Evolutionary conservation across 1,140 invertebrate genomes (phyloP).

Genomic region (Panulirus ornatus): DNA sequence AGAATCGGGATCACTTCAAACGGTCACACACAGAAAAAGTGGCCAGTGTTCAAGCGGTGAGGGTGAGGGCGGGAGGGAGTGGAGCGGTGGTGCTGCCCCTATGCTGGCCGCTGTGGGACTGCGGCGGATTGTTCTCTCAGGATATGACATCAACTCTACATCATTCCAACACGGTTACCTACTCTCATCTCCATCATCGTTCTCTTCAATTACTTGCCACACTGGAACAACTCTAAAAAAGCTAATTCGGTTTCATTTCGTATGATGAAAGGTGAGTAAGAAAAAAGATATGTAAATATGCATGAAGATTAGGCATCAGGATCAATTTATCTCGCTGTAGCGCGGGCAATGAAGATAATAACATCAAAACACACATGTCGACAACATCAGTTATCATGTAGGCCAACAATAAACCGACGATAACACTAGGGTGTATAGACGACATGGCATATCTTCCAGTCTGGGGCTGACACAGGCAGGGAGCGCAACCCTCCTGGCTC

Average conservation of each 20-base stretch:
- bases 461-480: too few species aligned
- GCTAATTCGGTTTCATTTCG: too few species aligned
- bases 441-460: too few species aligned
- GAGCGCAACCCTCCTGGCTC: too few species aligned
- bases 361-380: neutral
- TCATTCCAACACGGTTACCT: conserved; percentile 49
- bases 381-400: neutral
- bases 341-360: too few species aligned
- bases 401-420: neutral
- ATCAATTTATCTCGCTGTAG: too few species aligned
- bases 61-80: neutral
- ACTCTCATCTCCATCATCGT: conserved; percentile 37
- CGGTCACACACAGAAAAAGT: too few species aligned
- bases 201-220: neutral
- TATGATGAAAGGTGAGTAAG: too few species aligned
- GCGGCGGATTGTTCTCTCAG: conserved; percentile 35
- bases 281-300: too few species aligned
- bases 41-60: neutral
- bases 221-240: neutral
- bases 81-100: conserved; percentile 28
- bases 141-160: conserved; percentile 61
- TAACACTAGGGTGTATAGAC: too few species aligned
- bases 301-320: too few species aligned
- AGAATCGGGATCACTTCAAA: too few species aligned
- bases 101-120: conserved; percentile 43